phyloP scores from a whole-genome alignment of 1,140 invertebrate species.

The Andrena cerasifolii region DNA sequence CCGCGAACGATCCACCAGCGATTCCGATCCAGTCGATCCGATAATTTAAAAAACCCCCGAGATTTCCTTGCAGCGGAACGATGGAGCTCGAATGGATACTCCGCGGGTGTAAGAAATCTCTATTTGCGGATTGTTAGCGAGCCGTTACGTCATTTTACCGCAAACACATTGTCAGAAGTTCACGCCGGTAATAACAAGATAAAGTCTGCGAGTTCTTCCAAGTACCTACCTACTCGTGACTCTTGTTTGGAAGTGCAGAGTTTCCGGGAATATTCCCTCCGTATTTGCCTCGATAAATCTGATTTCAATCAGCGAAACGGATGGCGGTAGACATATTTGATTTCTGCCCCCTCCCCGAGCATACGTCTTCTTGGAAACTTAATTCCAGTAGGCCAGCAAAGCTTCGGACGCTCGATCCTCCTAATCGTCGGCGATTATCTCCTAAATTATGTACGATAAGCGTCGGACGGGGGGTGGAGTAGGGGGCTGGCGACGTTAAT shows the following conservation, averaged over 20 bases:
- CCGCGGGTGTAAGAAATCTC: not conserved
- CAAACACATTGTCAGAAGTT: no score
- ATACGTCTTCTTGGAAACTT: not conserved
- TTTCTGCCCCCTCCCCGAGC: not conserved
- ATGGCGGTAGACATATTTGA: no score
- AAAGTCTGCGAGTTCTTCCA: no score
- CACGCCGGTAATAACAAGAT: no score
- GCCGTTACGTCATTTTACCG: not conserved
- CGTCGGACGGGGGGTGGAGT: not conserved
- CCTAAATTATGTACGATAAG: constrained; percentile 6
- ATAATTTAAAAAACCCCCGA: constrained; percentile 29
- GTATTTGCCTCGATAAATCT: no score
- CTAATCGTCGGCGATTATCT: constrained; percentile 20
- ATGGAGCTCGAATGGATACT: constrained; percentile 20
- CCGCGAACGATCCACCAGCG: constrained; percentile 45
- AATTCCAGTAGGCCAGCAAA: not conserved
- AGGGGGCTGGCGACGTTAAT: constrained; percentile 3
- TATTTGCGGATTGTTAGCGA: not conserved
- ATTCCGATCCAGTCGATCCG: constrained; percentile 53
- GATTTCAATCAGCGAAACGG: no score
- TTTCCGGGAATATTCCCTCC: no score
- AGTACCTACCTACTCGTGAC: no score
- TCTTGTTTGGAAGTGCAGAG: no score
- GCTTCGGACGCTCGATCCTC: not conserved
- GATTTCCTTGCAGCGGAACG: not conserved